A percentile compares a stretch with the other conserved stretches of the same genome.
phyloP scores from a whole-genome alignment of 2,113 vertebrate genomes.

The Limnothrissa miodon region DNA sequence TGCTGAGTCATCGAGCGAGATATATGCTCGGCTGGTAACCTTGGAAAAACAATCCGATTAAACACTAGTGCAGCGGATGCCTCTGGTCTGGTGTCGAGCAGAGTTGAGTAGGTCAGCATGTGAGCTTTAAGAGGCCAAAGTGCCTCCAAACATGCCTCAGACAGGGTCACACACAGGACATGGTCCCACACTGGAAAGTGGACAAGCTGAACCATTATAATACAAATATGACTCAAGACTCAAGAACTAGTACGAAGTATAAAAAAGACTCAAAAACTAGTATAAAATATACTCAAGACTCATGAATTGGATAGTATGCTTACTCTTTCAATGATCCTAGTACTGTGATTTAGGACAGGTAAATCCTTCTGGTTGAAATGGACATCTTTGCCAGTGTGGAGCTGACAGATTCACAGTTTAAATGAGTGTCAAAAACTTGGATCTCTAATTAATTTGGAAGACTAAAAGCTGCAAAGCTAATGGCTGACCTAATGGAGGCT shows the following conservation, averaged over 20 bases:
- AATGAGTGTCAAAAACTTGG: slow-evolving; percentile 22
- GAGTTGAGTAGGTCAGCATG: not conserved
- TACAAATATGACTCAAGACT: too few relatives aligned
- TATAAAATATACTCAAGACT: too few relatives aligned
- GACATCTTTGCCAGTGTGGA: slow-evolving; percentile 4
- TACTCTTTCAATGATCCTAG: not conserved
- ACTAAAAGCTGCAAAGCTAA: slow-evolving; percentile 21
- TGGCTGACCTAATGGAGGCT: slow-evolving; percentile 13
- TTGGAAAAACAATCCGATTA: slow-evolving; percentile 9
- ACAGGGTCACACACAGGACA: not conserved
- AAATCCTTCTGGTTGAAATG: not conserved
- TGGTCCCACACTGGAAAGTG: too few relatives aligned
- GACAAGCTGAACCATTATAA: too few relatives aligned
- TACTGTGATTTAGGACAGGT: not conserved
- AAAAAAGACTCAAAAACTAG: too few relatives aligned
- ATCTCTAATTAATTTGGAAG: slow-evolving; percentile 28
- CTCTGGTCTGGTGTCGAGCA: not conserved
- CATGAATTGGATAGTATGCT: too few relatives aligned
- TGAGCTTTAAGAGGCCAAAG: not conserved
- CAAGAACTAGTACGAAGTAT: too few relatives aligned
- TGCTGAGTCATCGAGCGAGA: slow-evolving; percentile 1
- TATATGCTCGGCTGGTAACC: not conserved
- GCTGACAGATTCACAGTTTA: slow-evolving; percentile 22
- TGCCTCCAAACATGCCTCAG: not conserved
- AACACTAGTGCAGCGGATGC: not conserved